Evolutionary conservation across 2,797 vertebrate species (phyloP).

Genomic region (Ptychobarbus kaznakovi): DNA sequence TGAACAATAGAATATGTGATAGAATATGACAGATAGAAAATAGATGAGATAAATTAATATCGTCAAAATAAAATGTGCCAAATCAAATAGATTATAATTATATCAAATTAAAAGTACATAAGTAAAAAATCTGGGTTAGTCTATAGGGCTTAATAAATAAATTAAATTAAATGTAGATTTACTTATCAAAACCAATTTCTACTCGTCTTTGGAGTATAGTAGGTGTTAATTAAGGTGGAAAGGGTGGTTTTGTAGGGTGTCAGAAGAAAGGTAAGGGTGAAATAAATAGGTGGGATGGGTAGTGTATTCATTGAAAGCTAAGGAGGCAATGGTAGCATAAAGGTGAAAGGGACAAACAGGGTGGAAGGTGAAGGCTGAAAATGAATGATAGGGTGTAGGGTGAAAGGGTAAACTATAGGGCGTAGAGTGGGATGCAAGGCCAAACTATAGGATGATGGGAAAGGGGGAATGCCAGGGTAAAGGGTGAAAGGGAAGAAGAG

Average conservation of each 20-base stretch:
- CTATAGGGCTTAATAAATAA: neutral
- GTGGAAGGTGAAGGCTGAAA: neutral
- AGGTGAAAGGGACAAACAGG: constrained; percentile 8
- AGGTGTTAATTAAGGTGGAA: neutral
- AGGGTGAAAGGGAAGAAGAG: constrained; percentile 12
- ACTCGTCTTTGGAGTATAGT: neutral
- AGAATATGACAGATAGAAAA: neutral
- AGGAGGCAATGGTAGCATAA: neutral
- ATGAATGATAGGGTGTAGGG: neutral
- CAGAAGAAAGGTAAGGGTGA: neutral
- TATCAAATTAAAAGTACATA: neutral
- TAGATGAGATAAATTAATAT: neutral
- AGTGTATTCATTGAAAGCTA: neutral
- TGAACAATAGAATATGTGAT: neutral
- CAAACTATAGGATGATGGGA: constrained; percentile 2
- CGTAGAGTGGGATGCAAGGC: neutral
- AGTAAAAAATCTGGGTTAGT: neutral
- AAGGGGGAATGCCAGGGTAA: constrained; percentile 17
- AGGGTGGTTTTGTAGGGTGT: neutral
- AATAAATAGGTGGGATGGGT: neutral
- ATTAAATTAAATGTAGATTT: neutral
- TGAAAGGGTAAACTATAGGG: constrained; percentile 9
- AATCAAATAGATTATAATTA: neutral
- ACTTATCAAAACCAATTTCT: neutral
- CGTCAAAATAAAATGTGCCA: neutral